These are phyloP conservation scores for Mionectes olivaceus DNA, from an alignment of 2,797 vertebrate species.

Conservation along the genomic window DNA sequence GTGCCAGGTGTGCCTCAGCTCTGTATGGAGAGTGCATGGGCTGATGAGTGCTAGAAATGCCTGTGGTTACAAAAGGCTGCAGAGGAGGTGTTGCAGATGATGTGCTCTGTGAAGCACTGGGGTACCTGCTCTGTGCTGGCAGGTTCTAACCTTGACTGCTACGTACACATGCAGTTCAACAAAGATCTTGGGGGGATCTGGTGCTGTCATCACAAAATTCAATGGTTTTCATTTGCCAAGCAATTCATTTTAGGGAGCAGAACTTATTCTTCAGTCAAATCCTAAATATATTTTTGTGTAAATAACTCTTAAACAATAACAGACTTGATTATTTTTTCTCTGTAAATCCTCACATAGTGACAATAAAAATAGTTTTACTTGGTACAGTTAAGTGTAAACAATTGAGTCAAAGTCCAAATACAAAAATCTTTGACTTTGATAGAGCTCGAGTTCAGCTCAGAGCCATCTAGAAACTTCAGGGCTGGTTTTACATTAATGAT, in stretches of 20 bases:
- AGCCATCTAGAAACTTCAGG: background rate
- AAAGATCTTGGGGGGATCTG: background rate
- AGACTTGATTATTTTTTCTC: background rate
- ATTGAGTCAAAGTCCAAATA: background rate
- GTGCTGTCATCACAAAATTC: background rate
- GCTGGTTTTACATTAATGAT: background rate
- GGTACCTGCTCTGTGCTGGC: background rate
- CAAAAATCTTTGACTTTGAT: background rate
- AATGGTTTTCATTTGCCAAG: background rate
- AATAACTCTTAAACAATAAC: background rate
- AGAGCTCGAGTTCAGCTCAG: background rate
- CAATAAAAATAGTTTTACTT: background rate
- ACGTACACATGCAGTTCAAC: fast-evolving
- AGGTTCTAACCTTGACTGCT: background rate
- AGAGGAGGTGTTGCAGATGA: background rate
- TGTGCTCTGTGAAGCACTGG: background rate
- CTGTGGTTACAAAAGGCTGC: background rate
- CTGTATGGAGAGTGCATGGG: background rate
- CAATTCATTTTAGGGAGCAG: background rate
- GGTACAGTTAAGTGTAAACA: background rate
- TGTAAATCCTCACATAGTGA: background rate
- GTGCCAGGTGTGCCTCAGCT: background rate
- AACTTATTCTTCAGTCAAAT: background rate
- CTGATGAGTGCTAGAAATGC: background rate
- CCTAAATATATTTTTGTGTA: background rate